Evolutionary conservation across 2,797 vertebrate genomes (phyloP), one percentile per base, ranked within the genome.

Genomic region (Poliocrania exsul): DNA sequence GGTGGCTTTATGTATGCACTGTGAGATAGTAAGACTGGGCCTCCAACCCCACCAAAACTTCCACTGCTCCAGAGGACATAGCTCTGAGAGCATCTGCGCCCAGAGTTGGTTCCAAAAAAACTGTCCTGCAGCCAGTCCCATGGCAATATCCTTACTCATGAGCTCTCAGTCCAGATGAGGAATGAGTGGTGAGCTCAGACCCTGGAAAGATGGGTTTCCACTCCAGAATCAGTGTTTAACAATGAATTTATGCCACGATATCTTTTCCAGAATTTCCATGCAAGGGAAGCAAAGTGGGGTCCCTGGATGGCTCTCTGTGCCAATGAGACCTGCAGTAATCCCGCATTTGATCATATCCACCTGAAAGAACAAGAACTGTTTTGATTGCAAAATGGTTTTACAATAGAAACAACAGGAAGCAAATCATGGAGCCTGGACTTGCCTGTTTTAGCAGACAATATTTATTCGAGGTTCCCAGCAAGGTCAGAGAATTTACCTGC

Each of bases 61-160:
- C 94, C 96, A 96, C 88, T 88, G 77, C 86, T 86, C 93, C 77
- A 84, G 74, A 95, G 93, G 81, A 96, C 95, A 94, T 88, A 94
- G 67, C 66, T 93, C 37, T 49, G 77, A 92, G 81, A 92, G 86
- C 90, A 91, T 79, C 80, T 84, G 73, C 23, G 70, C 66, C 84
- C 56, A 51, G 71, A 82, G 81, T 1, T 80, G 80, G 47, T 46
- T 94, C 91, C 44, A n/a, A 86, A 78, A 81, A 88, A 90, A 83
- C 33, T 74, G 28, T 75, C 92, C 91, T 90, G 50, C 65, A 0
- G 0, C 49, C 88, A 94, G 54, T 58, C 81, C 50, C 28, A 5
- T 56, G 71, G 81, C 5, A 8, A 80, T 85, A 73, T 6, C 47
- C 40, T 62, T 77, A 81, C 56, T 88, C 53, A 51, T 0, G 0